These are phyloP conservation scores for Procambarus virginalis DNA, from an alignment of 1,140 invertebrate genomes.

Conservation along the genomic window DNA sequence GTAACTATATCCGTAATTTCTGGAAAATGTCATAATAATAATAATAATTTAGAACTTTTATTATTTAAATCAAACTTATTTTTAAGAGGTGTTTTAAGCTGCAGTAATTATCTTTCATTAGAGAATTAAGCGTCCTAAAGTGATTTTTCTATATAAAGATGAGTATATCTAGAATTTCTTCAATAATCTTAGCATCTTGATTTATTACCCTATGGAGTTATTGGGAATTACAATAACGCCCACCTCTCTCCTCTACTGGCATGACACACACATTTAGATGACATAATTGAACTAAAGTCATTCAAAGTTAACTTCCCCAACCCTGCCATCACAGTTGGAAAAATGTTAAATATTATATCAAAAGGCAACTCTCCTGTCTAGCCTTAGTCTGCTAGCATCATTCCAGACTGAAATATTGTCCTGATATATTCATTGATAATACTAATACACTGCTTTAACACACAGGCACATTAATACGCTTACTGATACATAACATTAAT, in stretches of 20 bases:
- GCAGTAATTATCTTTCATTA: neutral
- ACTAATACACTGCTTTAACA: neutral
- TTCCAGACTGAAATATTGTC: slow-evolving; percentile 51
- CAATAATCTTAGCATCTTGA: neutral
- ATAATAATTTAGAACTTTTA: slow-evolving; percentile 14
- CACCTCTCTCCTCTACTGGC: neutral
- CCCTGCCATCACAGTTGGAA: neutral
- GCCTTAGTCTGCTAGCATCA: slow-evolving; percentile 56
- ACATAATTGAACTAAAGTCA: neutral
- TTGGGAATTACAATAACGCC: neutral
- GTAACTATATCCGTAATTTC: too few species aligned
- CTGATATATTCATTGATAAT: neutral
- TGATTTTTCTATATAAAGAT: neutral
- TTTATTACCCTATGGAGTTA: neutral
- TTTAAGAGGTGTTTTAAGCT: neutral
- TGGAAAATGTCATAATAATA: too few species aligned
- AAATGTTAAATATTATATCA: slow-evolving; percentile 26
- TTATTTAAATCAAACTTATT: neutral
- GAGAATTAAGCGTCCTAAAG: too few species aligned
- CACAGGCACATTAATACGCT: too few species aligned
- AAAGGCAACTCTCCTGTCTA: slow-evolving; percentile 52
- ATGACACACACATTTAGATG: neutral
- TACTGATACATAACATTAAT: too few species aligned
- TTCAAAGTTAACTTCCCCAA: neutral
- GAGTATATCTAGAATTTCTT: neutral